phyloP scores from a whole-genome alignment of 2,797 vertebrate species.

The Dromococcyx pavoninus region DNA sequence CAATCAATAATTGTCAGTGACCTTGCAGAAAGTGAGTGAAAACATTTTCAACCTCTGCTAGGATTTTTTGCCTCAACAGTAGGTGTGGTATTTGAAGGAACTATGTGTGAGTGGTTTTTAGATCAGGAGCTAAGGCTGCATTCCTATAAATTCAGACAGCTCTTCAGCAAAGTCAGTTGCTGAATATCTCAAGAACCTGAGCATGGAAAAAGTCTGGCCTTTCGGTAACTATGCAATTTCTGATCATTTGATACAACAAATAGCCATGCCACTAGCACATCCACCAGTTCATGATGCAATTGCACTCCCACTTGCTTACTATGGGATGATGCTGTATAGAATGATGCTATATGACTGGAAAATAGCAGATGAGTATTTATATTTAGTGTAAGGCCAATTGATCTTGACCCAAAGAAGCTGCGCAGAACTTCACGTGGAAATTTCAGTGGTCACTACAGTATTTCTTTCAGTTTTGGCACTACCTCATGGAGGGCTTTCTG shows the following conservation, averaged over 20 bases:
- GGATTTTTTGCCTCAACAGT: background rate
- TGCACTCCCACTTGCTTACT: background rate
- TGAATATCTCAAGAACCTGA: background rate
- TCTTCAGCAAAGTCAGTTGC: background rate
- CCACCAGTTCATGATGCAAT: background rate
- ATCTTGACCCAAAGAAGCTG: background rate
- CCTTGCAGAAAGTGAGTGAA: background rate
- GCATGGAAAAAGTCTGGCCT: background rate
- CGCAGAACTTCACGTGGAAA: background rate
- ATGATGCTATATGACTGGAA: background rate
- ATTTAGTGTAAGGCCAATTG: background rate
- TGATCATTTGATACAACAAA: background rate
- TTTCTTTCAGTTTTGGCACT: background rate
- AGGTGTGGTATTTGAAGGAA: background rate
- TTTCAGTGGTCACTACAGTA: background rate
- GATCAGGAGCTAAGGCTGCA: background rate
- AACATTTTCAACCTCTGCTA: background rate
- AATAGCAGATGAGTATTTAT: background rate
- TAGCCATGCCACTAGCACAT: background rate
- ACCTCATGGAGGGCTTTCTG: background rate
- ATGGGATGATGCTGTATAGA: background rate
- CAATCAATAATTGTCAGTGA: background rate
- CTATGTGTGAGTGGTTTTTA: background rate
- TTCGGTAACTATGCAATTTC: background rate
- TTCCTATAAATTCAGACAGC: background rate